Base-by-base conservation (phyloP, 2,113 vertebrate species). In the Trogon melanurus region DNA sequence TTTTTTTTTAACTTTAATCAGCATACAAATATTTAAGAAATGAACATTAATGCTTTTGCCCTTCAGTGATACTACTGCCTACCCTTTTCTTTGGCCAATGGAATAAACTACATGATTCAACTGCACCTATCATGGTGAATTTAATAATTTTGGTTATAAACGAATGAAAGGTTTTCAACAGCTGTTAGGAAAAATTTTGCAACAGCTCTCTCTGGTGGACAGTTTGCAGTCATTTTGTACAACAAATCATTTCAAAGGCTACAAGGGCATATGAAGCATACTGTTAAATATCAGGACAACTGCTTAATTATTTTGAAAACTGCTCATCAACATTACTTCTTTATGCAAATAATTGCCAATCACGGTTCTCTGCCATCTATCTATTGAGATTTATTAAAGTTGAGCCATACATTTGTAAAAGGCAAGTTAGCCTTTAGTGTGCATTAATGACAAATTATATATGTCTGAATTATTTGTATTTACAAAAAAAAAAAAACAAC, bases 191-290 rank as follows among this genome's bases (percentile, higher is more conserved):
- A 88, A 97, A 69, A 91, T 44, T 94, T 93, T 96, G 95, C 93
- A 96, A 96, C 72, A 95, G 96, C 97, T 95, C 97, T 97, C 97
- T 97, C 96, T 98, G 86, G 97, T 98, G 98, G 97, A 69, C 79
- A 79, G 3, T 53, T 69, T 65, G 45, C 22, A 75, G 69, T 81
- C 64, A 80, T 56, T 85, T 81, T 64, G n/a, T 38, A 34, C 11
- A 80, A 14, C 34, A 71, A 3, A 72, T 65, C 4, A 65, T 76
- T 91, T 66, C 57, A 85, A 8, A 22, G 32, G 47, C 54, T 71
- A 30, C 17, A 70, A 30, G 36, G 15, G 64, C 48, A 32, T 27
- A 19, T 22, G 38, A 72, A 62, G 16, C 18, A 16, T 29, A 60
- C 10, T 66, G 41, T n/a, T 74, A 34, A 16, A 79, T 79, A 76